Percentiles rank a stretch among this genome's conserved stretches.
These are phyloP conservation scores for Dendrophyllia cribrosa DNA, from an alignment of 64 coral and sea anemone species.

Conservation along the genomic window DNA sequence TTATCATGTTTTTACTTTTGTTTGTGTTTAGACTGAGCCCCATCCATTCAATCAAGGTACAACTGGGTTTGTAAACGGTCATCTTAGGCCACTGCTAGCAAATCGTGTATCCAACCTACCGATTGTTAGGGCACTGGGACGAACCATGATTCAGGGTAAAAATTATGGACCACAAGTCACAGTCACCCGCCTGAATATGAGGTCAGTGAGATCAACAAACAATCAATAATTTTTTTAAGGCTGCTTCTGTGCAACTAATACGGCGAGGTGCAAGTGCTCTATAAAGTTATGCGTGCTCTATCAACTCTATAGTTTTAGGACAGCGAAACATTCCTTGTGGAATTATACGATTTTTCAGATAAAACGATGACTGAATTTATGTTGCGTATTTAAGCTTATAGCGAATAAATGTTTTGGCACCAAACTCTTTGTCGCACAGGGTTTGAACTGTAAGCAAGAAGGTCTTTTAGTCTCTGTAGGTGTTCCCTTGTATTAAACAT, in stretches of 20 bases:
- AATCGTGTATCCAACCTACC: slow-evolving; percentile 88
- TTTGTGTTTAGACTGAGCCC: slow-evolving; percentile 44
- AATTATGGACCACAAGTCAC: slow-evolving; percentile 94
- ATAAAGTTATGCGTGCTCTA: too few species aligned
- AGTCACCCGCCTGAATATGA: slow-evolving; percentile 75
- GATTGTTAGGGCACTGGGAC: slow-evolving; percentile 80
- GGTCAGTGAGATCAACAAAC: slow-evolving; percentile 2
- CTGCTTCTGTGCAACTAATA: background rate
- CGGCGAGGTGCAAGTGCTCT: too few species aligned
- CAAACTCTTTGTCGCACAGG: too few species aligned
- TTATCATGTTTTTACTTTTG: background rate
- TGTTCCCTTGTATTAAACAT: too few species aligned
- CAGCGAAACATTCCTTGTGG: too few species aligned
- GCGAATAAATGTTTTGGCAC: too few species aligned
- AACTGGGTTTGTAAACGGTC: slow-evolving; percentile 82
- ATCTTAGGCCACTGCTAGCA: slow-evolving; percentile 75
- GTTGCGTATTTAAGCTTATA: too few species aligned
- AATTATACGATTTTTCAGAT: too few species aligned
- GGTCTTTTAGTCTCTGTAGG: too few species aligned
- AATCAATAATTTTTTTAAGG: background rate
- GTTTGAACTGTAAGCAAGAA: too few species aligned
- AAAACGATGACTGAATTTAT: too few species aligned
- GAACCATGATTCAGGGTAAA: slow-evolving; percentile 92
- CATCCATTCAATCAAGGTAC: slow-evolving; percentile 85
- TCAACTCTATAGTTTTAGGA: too few species aligned